Conservation (phyloP, 2,888 invertebrate species). For the Chaetoderma sp. region DNA sequence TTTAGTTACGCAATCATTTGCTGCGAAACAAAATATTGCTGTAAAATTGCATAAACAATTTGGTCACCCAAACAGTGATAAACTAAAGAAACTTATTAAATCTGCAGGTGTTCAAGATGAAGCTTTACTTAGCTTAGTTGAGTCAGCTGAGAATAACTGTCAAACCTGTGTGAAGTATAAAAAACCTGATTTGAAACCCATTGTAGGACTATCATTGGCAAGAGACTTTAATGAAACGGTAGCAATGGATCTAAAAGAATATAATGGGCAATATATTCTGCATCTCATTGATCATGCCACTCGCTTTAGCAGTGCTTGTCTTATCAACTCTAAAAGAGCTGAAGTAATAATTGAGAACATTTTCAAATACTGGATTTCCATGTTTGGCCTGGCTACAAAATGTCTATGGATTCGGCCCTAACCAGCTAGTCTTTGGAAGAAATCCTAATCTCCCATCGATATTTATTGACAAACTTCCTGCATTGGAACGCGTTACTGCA, state of each 20-base stretch:
- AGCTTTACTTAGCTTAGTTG: conserved; percentile 17
- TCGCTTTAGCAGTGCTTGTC: conserved; percentile 2
- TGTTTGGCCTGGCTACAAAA: too few relatives aligned
- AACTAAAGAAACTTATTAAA: conserved; percentile 26
- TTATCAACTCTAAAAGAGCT: too few relatives aligned
- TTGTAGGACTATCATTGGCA: conserved; percentile 13
- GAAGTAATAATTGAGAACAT: too few relatives aligned
- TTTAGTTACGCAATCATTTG: neutral
- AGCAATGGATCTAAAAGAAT: conserved; percentile 36
- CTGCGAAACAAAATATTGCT: conserved; percentile 11
- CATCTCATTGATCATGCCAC: conserved; percentile 15
- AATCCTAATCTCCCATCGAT: too few relatives aligned
- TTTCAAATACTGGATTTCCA: too few relatives aligned
- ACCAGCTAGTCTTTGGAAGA: too few relatives aligned
- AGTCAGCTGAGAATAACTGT: conserved; percentile 20
- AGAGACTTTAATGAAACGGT: conserved; percentile 31
- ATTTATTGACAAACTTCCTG: too few relatives aligned
- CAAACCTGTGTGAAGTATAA: conserved; percentile 13
- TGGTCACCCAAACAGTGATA: conserved; percentile 35
- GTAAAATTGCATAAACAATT: conserved; percentile 39
- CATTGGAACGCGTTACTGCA: too few relatives aligned
- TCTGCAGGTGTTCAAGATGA: conserved; percentile 23
- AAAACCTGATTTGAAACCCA: conserved; percentile 17
- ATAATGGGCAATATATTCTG: conserved; percentile 11
- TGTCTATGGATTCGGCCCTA: too few relatives aligned